Percentiles rank a stretch among this genome's conserved stretches.
Conservation (phyloP, 2,797 vertebrate species). For the Vireo griseus region DNA sequence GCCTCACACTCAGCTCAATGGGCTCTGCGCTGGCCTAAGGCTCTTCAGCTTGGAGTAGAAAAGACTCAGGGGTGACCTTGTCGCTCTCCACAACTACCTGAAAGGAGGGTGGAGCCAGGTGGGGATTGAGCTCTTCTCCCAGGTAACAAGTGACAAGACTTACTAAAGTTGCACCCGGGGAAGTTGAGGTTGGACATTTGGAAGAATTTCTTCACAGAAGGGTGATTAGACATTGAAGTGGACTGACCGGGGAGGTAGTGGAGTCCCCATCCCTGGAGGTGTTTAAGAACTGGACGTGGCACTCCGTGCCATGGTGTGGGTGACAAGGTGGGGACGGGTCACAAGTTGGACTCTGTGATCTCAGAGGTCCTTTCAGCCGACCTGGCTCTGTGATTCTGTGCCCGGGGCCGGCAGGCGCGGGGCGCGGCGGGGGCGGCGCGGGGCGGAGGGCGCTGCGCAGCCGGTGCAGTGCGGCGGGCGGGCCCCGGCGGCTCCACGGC, state of each 20-base stretch:
- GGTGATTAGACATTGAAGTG: background rate
- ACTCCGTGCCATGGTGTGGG: background rate
- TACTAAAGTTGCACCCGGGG: background rate
- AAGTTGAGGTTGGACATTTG: background rate
- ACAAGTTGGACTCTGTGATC: fast-evolving
- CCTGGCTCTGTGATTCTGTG: fast-evolving
- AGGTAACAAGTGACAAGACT: background rate
- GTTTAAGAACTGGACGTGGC: background rate
- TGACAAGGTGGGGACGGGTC: background rate
- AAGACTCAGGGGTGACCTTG: background rate
- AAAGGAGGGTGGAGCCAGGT: background rate
- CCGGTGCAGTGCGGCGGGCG: background rate
- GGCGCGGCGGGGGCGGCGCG: background rate
- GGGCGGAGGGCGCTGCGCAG: background rate
- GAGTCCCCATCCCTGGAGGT: background rate
- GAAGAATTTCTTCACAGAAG: background rate
- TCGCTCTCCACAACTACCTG: background rate
- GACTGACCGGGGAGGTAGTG: background rate
- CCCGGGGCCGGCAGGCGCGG: background rate
- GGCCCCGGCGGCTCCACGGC: slow-evolving; percentile 12
- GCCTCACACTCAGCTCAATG: background rate
- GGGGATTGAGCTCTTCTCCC: background rate
- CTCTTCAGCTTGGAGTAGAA: background rate
- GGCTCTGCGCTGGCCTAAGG: background rate
- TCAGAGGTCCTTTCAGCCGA: fast-evolving